Conservation (phyloP, 2,113 vertebrate species). For the Phrynosoma blainvillii region DNA sequence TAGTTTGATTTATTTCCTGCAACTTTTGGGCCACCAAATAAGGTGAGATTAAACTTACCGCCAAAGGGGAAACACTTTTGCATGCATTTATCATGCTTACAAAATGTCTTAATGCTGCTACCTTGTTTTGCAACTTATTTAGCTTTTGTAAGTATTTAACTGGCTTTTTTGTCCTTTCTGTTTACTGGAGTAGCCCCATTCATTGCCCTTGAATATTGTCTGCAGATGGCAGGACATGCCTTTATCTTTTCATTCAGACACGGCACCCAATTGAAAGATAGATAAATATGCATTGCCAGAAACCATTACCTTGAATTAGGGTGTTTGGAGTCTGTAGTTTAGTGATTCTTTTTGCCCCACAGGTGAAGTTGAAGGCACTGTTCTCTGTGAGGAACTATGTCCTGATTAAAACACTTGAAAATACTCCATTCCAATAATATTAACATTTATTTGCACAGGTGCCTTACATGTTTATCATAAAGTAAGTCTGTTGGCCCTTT, state of each 20-base stretch:
- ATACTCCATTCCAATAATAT: neutral
- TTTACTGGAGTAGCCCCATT: neutral
- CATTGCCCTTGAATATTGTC: neutral
- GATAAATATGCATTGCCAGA: neutral
- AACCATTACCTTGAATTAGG: neutral
- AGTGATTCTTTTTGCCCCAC: neutral
- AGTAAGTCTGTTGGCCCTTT: neutral
- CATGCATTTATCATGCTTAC: neutral
- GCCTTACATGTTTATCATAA: neutral
- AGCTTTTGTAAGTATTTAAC: neutral
- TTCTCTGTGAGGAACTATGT: neutral
- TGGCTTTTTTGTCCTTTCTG: neutral
- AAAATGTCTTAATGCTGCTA: slow-evolving; percentile 22
- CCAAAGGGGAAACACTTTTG: no score
- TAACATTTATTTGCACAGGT: slow-evolving; percentile 1
- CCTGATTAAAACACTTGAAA: neutral
- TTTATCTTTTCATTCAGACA: neutral
- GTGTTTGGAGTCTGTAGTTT: neutral
- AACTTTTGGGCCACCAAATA: neutral
- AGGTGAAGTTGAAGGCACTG: neutral
- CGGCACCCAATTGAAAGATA: neutral
- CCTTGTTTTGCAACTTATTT: neutral
- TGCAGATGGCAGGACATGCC: no score
- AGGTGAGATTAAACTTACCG: neutral
- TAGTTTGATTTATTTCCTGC: neutral